phyloP scores from a whole-genome alignment of 2,113 vertebrate genomes.

The Perca fluviatilis region DNA sequence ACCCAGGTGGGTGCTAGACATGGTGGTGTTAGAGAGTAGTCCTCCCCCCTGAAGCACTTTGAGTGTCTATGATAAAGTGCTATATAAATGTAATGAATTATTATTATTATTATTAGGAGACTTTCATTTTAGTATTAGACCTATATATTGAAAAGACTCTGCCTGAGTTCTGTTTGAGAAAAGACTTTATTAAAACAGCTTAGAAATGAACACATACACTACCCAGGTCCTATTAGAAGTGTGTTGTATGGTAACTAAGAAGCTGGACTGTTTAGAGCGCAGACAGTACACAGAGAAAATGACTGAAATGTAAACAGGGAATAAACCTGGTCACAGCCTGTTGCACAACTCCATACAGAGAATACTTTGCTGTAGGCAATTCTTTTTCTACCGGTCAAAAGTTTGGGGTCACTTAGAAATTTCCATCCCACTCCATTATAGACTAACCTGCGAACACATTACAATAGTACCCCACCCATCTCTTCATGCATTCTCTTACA shows the following conservation, averaged over 20 bases:
- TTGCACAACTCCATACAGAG: constrained; percentile 7
- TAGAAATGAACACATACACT: neutral
- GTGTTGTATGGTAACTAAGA: constrained; percentile 38
- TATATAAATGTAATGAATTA: too few relatives aligned
- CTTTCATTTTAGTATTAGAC: too few relatives aligned
- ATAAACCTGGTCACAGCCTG: neutral
- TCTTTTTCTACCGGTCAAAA: too few relatives aligned
- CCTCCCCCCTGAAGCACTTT: too few relatives aligned
- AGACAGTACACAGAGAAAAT: constrained; percentile 14
- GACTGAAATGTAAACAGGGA: constrained; percentile 50
- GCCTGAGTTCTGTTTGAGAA: neutral
- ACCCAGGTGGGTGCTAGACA: too few relatives aligned
- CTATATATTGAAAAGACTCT: neutral
- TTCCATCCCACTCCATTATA: too few relatives aligned
- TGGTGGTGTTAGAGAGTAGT: too few relatives aligned
- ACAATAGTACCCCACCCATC: neutral
- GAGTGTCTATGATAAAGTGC: too few relatives aligned
- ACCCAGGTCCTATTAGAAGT: neutral
- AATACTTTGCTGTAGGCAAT: neutral
- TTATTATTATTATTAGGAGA: too few relatives aligned
- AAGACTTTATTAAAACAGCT: neutral
- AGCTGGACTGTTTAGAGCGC: constrained; percentile 20
- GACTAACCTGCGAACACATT: too few relatives aligned
- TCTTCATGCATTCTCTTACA: neutral
- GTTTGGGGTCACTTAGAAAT: too few relatives aligned